Base-by-base conservation (phyloP, 2,797 vertebrate species). In the Karalla daura region DNA sequence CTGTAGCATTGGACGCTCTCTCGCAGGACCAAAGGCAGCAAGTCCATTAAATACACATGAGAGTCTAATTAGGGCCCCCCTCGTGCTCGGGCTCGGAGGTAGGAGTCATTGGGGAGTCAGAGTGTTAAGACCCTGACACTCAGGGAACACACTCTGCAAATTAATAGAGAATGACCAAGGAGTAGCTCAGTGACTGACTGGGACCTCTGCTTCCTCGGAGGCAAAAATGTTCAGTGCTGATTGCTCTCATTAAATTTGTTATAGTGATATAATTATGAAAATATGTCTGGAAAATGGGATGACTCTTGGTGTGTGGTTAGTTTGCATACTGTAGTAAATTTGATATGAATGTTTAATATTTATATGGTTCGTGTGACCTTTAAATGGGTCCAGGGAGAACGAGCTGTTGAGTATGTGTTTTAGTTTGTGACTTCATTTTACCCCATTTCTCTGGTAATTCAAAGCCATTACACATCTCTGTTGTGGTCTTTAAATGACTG, bases 11-110 rank as follows among this genome's bases (percentile, higher is more conserved):
- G 65, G 68, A 59, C 53, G 0, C 72, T 68, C 50, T 70, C 78
- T 76, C 78, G 44, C 64, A 82, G 77, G 62, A 84, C 81, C 83
- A 86, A 83, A 87, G 81, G 70, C 77, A 80, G 66, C 12, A 0
- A 84, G 67, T 87, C 85, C 81, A 91, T 92, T 90, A 92, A 92
- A 93, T 89, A 89, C 88, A 86, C 89, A 91, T 88, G 87, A 92
- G 90, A 86, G 62, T 80, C 80, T 91, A 91, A 93, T 93, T 91
- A 91, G 84, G 85, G 72, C 65, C 85, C 80, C 82, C 75, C 84
- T 81, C 18, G 30, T 77, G 69, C 65, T 63, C 62, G 2, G 67
- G 71, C 82, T 81, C 4, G 62, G 81, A 78, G 83, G 85, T 83
- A 47, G 69, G 51, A 83, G 80, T 88, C 88, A 79, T 60, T 25